A percentile compares a stretch with the other conserved stretches of the same genome.
phyloP scores from a whole-genome alignment of 2,113 vertebrate species.

The Triplophysa tibetana region DNA sequence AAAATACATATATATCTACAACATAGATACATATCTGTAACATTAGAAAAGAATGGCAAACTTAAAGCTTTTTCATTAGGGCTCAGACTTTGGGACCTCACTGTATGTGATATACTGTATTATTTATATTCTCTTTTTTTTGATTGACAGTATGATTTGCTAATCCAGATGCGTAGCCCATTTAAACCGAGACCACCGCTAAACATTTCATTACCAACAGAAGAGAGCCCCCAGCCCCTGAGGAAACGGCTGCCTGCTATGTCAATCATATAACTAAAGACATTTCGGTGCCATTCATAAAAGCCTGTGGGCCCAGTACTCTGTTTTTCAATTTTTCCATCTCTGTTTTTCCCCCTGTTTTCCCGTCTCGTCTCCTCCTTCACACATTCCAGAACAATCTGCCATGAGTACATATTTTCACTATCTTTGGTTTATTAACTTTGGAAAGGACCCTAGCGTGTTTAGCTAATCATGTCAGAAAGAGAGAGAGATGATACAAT shows the following conservation, averaged over 20 bases:
- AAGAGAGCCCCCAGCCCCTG: slow-evolving; percentile 46
- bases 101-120: background rate
- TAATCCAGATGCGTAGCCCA: slow-evolving; percentile 49
- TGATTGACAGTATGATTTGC: slow-evolving; percentile 65
- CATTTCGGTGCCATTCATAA: slow-evolving; percentile 13
- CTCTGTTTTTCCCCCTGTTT: background rate
- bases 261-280: slow-evolving; percentile 63
- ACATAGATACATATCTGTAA: too few relatives aligned
- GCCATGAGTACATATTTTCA: slow-evolving; percentile 26
- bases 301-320: slow-evolving; percentile 20
- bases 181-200: slow-evolving; percentile 60
- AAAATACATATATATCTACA: too few relatives aligned
- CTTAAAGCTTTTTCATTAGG: background rate
- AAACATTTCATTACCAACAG: slow-evolving; percentile 54
- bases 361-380: background rate
- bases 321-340: slow-evolving; percentile 5
- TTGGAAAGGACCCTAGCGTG: slow-evolving; percentile 9
- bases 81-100: background rate
- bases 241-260: slow-evolving; percentile 46
- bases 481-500: slow-evolving; percentile 3
- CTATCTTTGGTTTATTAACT: slow-evolving; percentile 27
- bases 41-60: background rate
- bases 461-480: slow-evolving; percentile 24
- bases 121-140: background rate
- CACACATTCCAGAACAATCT: background rate